Evolutionary conservation across 2,888 invertebrate genomes (phyloP), one percentile per base, ranked within the genome.

Genomic region (Phyllotreta striolata): DNA sequence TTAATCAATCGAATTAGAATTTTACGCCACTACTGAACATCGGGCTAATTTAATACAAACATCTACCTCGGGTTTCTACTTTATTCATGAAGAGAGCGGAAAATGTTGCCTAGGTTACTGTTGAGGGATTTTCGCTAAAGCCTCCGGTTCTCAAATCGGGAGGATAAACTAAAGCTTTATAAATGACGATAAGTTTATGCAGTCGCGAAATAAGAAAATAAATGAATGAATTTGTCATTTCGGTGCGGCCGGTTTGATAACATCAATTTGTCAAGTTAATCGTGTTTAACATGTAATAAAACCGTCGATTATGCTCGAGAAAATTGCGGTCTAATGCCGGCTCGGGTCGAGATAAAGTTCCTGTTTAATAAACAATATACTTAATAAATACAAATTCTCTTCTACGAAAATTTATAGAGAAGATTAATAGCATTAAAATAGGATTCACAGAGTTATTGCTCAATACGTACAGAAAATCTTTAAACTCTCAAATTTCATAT

Each of bases 91-190:
- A 52, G 61, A 52, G 61, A 66, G 63, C 57, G 66, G 24, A 57
- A 61, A 63, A 57, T 60, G 66, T 66, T 63, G 63, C 62, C 66
- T 58, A 47, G 63, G 60, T 66, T 61, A 66, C 61, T 61, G 71
- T 70, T 70, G 62, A 66, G 62, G 70, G 69, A 69, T 65, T 72
- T 70, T 55, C 57, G 54, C 66, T 69, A 69, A 71, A 66, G 66
- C 66, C 57, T 9, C 9, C 39, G 52, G 52, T 47, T 51, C 47
- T 55, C 57, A 56, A 60, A 61, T 61, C 57, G 62, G 56, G 63
- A 66, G 73, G 74, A 74, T 74, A 72, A 73, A 66, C 64, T 64
- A 70, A 74, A 73, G 68, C 74, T 64, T 74, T 72, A 74, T 73
- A 73, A 74, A 74, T 74, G 74, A 72, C 70, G 67, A 66, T 66